Evolutionary conservation across 2,888 invertebrate species (phyloP).

Genomic region (Acholoe squamosa): DNA sequence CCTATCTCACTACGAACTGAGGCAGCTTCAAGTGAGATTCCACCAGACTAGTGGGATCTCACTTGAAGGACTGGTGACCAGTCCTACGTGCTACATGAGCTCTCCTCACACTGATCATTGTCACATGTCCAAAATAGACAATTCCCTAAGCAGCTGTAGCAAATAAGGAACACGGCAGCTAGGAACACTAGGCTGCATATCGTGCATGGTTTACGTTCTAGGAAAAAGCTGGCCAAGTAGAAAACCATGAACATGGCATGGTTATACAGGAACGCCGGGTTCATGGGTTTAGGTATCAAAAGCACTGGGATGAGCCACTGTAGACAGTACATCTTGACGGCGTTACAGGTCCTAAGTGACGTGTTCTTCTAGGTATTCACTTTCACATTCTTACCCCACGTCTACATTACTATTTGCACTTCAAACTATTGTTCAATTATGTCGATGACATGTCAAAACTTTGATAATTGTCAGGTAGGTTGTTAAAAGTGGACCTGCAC

Average conservation of each 20-base stretch:
- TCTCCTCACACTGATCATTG: constrained; percentile 37
- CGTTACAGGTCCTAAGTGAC: neutral
- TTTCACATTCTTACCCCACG: constrained; percentile 8
- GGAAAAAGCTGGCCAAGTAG: constrained; percentile 97
- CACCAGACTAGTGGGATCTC: no score
- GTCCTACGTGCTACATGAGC: constrained; percentile 13
- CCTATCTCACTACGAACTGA: no score
- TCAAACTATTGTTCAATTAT: no score
- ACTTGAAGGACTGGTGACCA: neutral
- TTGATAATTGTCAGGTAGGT: no score
- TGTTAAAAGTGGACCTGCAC: no score
- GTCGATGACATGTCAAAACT: no score
- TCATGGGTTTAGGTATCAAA: constrained; percentile 97
- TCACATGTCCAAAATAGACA: constrained; percentile 89
- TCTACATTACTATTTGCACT: no score
- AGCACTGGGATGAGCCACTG: constrained; percentile 93
- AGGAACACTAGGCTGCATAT: constrained; percentile 98
- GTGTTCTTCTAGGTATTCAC: neutral
- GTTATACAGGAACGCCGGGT: constrained; percentile 97
- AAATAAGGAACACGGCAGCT: constrained; percentile 95
- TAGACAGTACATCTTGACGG: constrained; percentile 81
- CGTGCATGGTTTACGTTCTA: constrained; percentile 98
- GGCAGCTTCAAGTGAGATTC: no score
- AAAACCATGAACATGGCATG: constrained; percentile 97
- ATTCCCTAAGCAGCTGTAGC: constrained; percentile 97